These are phyloP conservation scores for Therioaphis trifolii DNA, from an alignment of 2,888 invertebrate genomes.

Conservation along the genomic window DNA sequence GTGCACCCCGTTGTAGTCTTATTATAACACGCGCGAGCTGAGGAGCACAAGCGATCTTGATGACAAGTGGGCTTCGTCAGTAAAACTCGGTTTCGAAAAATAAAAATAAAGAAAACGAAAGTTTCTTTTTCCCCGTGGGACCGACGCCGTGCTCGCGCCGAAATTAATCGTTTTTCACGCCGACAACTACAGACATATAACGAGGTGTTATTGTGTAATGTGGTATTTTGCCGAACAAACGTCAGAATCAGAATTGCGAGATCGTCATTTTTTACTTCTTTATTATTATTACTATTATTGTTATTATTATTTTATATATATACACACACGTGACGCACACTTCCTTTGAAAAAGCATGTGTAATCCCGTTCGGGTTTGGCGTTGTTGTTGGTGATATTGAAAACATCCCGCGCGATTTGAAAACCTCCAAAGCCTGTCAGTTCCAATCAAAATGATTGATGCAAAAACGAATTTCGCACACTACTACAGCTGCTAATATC, in stretches of 20 bases:
- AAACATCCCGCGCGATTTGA: slow-evolving; percentile 44
- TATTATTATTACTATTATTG: not conserved
- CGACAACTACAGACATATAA: slow-evolving; percentile 48
- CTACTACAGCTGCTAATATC: slow-evolving; percentile 19
- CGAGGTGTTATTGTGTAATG: slow-evolving; percentile 48
- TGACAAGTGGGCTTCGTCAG: not conserved
- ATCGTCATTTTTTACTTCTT: slow-evolving; percentile 37
- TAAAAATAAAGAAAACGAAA: slow-evolving; percentile 32
- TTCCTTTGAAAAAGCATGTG: not conserved
- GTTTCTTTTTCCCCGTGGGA: slow-evolving; percentile 23
- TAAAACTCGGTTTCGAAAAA: not conserved
- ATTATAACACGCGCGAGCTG: not conserved
- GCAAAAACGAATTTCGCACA: slow-evolving; percentile 46
- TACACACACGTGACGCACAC: too few relatives aligned
- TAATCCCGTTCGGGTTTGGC: slow-evolving; percentile 24
- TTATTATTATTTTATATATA: too few relatives aligned
- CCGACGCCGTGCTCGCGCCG: not conserved
- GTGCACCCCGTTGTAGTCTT: too few relatives aligned
- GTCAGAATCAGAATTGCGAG: slow-evolving; percentile 52
- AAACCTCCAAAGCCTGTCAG: slow-evolving; percentile 35
- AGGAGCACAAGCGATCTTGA: not conserved
- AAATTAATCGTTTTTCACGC: slow-evolving; percentile 55
- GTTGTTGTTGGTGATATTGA: slow-evolving; percentile 26
- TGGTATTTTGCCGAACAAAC: slow-evolving; percentile 48
- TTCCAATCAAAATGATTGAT: slow-evolving; percentile 53